Base-by-base conservation (phyloP, 2,797 vertebrate species). In the Rhodeus uyekii region DNA sequence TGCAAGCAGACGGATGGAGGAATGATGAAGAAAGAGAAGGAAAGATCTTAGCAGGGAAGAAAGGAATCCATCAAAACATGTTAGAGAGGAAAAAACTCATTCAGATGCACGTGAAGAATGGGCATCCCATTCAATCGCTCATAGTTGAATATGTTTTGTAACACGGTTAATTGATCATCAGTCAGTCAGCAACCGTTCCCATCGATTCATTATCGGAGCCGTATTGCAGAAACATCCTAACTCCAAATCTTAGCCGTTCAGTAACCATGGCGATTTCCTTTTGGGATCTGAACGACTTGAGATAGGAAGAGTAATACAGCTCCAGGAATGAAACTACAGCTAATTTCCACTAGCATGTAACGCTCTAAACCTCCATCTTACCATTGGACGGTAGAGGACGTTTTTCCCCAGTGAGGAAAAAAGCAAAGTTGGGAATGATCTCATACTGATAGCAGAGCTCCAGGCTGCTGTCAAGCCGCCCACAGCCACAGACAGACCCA, bases 381-480 rank as follows among this genome's bases (percentile, higher is more conserved):
- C 19, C 55, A 27, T 29, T 60, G 13, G 24, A 60, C 9, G 10
- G 32, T n/a, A 14, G 3, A 29, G 79, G 9, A 14, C 27, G 22
- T 29, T 60, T 24, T 55, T 60, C 27, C 12, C 39, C 55, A 60
- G n/a, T 10, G 10, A 19, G 14, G 12, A 42, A 19, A 48, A 78
- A 36, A 38, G 18, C 19, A 50, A 36, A 29, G 18, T 39, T 76
- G 39, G 46, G 63, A 76, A 68, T 36, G 73, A 68, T 82, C 38
- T 74, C 46, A 65, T 34, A 50, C n/a, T 32, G 72, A 65, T 39
- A 67, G 61, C 72, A 16, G 60, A 82, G 80, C 61, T 82, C 29
- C 71, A 75, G 80, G 34, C 79, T 71, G 53, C 67, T 72, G 78
- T 72, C 55, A 72, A 73, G 78, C 68, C n/a, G 16, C 68, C 78